These are phyloP conservation scores for Stenopsyche tienmushanensis DNA, from an alignment of 1,140 invertebrate genomes.

Conservation along the genomic window DNA sequence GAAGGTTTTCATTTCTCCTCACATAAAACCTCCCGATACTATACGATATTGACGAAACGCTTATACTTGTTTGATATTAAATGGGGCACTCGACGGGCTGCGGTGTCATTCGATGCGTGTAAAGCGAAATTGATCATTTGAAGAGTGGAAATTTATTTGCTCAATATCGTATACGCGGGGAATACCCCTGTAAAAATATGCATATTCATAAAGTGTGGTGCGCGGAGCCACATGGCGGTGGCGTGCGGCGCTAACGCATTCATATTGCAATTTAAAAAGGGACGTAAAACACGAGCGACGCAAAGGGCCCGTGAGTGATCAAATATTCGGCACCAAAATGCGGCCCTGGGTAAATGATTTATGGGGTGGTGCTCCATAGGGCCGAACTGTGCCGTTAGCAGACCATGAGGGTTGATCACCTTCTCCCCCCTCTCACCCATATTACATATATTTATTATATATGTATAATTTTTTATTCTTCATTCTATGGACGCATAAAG, in stretches of 20 bases:
- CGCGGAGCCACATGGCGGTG: background rate
- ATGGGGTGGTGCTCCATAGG: no score
- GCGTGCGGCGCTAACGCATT: conserved; percentile 19
- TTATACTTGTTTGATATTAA: no score
- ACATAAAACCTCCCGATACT: no score
- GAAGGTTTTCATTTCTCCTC: no score
- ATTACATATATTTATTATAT: no score
- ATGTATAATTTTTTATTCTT: no score
- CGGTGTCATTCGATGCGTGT: background rate
- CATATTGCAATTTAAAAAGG: conserved; percentile 23
- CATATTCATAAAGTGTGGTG: conserved; percentile 12
- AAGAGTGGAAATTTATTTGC: background rate
- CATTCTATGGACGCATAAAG: no score
- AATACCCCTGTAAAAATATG: conserved; percentile 10
- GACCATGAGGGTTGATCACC: no score
- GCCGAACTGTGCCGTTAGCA: no score
- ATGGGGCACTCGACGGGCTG: no score
- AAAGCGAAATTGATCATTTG: background rate
- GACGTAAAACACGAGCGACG: conserved; percentile 13
- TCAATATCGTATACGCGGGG: background rate
- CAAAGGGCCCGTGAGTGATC: background rate
- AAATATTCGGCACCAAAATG: conserved; percentile 1
- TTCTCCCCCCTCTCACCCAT: no score
- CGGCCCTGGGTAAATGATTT: conserved; percentile 7
- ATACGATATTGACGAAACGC: no score